Evolutionary conservation across 2,113 vertebrate species (phyloP).

Genomic region (Odontophorus gujanensis): DNA sequence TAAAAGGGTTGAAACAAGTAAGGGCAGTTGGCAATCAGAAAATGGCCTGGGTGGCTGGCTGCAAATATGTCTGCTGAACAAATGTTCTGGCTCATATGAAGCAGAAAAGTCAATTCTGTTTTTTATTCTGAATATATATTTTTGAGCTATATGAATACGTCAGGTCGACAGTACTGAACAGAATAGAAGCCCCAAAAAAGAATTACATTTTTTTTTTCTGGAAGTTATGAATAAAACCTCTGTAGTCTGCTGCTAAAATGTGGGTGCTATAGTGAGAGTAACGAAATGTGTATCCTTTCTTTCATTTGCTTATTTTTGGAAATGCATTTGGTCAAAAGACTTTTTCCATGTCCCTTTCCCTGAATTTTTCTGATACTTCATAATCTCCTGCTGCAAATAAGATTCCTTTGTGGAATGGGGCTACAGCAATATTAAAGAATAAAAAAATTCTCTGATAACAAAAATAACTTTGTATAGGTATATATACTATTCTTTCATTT

Average conservation of each 20-base stretch:
- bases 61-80: not conserved
- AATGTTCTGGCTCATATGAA: not conserved
- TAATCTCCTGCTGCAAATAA: slow-evolving; percentile 19
- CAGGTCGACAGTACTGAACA: fast-evolving
- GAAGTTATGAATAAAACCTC: not conserved
- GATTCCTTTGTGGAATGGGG: not conserved
- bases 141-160: not conserved
- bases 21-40: not conserved
- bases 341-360: not conserved
- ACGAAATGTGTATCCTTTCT: not conserved
- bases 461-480: slow-evolving; percentile 48
- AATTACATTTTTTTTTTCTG: not conserved
- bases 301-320: slow-evolving; percentile 40
- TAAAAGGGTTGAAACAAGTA: not conserved
- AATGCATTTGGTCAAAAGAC: not conserved
- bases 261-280: not conserved
- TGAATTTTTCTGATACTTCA: slow-evolving; percentile 15
- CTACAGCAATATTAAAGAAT: slow-evolving; percentile 29
- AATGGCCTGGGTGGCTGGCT: not conserved
- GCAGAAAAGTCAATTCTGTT: not conserved
- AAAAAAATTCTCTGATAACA: slow-evolving; percentile 58
- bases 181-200: not conserved
- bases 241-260: not conserved
- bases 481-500: slow-evolving; percentile 68
- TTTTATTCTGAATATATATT: not conserved